A percentile compares a stretch with the other conserved stretches of the same genome.
These are phyloP conservation scores for Synanthedon tipuliformis DNA, from an alignment of 2,888 invertebrate genomes.

Conservation along the genomic window DNA sequence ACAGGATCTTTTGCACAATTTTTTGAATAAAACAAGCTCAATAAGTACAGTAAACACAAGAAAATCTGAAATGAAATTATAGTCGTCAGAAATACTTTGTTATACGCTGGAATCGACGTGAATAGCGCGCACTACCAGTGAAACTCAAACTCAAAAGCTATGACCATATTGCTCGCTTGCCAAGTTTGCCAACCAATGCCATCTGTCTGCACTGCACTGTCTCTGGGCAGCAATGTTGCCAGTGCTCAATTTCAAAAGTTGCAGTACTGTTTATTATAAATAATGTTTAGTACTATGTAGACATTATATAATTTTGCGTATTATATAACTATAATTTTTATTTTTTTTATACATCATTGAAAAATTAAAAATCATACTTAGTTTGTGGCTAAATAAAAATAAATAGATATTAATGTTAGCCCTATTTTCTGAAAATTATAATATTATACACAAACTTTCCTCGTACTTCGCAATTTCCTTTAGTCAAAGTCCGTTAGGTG, in stretches of 20 bases:
- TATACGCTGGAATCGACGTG: conserved; percentile 52
- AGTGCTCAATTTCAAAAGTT: background rate
- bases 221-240: conserved; percentile 6
- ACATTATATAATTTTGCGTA: too few species aligned
- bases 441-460: too few species aligned
- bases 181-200: conserved; percentile 15
- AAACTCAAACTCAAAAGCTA: conserved; percentile 64
- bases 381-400: too few species aligned
- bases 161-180: conserved; percentile 51
- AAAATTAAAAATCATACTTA: too few species aligned
- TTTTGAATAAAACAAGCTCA: conserved; percentile 45
- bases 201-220: conserved; percentile 23
- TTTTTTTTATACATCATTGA: too few species aligned
- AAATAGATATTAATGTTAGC: too few species aligned
- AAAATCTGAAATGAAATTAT: conserved; percentile 62
- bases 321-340: too few species aligned
- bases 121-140: conserved; percentile 66
- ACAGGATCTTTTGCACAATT: conserved; percentile 44
- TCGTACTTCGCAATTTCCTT: too few species aligned
- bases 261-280: too few species aligned
- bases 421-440: too few species aligned
- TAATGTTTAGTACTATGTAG: too few species aligned
- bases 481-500: too few species aligned
- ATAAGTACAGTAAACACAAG: conserved; percentile 49
- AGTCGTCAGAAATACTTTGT: conserved; percentile 57